A percentile compares a stretch with the other conserved stretches of the same genome.
These are phyloP conservation scores for Corythucha ciliata DNA, from an alignment of 2,888 invertebrate genomes.

Conservation along the genomic window DNA sequence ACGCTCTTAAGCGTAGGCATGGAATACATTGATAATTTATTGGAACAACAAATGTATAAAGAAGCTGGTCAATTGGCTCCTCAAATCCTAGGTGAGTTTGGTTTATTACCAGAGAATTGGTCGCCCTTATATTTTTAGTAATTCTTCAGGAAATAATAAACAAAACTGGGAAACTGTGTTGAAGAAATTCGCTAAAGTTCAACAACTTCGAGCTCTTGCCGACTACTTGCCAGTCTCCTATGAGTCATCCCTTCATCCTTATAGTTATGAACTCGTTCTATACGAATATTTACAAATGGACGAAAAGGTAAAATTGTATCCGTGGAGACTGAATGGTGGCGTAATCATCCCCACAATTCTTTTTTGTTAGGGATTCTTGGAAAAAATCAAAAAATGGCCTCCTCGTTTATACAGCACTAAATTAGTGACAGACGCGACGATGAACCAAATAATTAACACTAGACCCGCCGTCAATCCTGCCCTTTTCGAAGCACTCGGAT, in stretches of 20 bases:
- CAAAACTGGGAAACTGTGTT: slow-evolving; percentile 86
- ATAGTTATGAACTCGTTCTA: slow-evolving; percentile 88
- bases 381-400: slow-evolving; percentile 80
- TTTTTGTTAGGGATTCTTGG: slow-evolving; percentile 58
- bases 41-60: slow-evolving; percentile 60
- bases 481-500: slow-evolving; percentile 77
- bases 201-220: slow-evolving; percentile 70
- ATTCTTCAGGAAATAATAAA: slow-evolving; percentile 54
- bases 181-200: slow-evolving; percentile 74
- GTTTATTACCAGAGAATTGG: not conserved
- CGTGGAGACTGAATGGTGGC: not conserved
- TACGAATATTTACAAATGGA: slow-evolving; percentile 84
- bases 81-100: slow-evolving; percentile 56
- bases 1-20: slow-evolving; percentile 56
- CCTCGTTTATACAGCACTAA: slow-evolving; percentile 71
- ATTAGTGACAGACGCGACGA: slow-evolving; percentile 75
- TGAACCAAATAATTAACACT: slow-evolving; percentile 50
- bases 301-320: slow-evolving; percentile 46
- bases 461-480: slow-evolving; percentile 57
- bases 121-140: slow-evolving; percentile 5
- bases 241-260: slow-evolving; percentile 64
- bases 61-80: slow-evolving; percentile 79
- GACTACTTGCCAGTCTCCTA: slow-evolving; percentile 63
- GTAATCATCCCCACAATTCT: not conserved
- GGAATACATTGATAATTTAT: slow-evolving; percentile 72